Percentiles rank a stretch among this genome's conserved stretches.
Evolutionary conservation across 1,140 invertebrate genomes (phyloP).

Genomic region (Apis dorsata): DNA sequence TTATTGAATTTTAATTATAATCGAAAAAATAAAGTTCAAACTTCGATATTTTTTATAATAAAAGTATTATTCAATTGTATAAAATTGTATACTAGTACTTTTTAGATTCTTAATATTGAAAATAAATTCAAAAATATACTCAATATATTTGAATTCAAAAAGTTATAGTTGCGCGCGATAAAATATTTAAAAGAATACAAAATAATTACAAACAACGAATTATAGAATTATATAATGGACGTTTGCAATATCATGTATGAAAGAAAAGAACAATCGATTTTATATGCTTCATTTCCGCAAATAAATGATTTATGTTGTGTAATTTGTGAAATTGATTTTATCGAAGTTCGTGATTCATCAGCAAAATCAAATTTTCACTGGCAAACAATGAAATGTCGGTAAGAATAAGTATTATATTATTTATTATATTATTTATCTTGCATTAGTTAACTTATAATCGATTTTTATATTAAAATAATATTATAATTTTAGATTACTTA

Average conservation of each 20-base stretch:
- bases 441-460: not conserved
- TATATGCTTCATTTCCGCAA: conserved; percentile 48
- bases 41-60: not conserved
- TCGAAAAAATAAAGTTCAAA: not conserved
- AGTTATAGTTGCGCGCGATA: not conserved
- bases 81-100: not conserved
- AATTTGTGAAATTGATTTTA: conserved; percentile 54
- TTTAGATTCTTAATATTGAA: not conserved
- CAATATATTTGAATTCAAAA: not conserved
- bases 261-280: not conserved
- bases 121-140: not conserved
- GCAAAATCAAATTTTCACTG: conserved; percentile 58
- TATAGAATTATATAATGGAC: not conserved
- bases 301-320: conserved; percentile 53
- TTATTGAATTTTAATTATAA: not conserved
- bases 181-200: not conserved
- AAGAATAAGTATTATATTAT: not conserved
- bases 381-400: conserved; percentile 69
- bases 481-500: conserved; percentile 62
- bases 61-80: not conserved
- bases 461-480: not conserved
- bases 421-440: too few relatives aligned
- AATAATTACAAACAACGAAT: not conserved
- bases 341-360: conserved; percentile 44
- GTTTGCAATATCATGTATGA: not conserved